These are phyloP conservation scores for Antennarius striatus DNA, from an alignment of 2,113 vertebrate genomes.

Conservation along the genomic window DNA sequence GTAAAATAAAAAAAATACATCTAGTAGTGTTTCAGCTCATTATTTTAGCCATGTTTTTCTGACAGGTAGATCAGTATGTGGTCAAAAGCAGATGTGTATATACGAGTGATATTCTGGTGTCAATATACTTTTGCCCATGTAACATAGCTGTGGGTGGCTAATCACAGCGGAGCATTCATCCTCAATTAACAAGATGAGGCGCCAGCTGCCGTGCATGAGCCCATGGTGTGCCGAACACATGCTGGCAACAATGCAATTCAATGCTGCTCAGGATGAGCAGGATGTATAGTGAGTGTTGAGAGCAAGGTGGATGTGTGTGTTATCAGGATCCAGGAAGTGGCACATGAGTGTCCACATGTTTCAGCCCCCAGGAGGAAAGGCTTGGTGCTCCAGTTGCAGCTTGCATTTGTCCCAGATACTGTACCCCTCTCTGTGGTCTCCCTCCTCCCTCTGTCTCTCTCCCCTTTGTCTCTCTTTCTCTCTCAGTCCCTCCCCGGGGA, in stretches of 20 bases:
- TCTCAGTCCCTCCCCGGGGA: conserved; percentile 12
- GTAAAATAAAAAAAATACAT: too few relatives aligned
- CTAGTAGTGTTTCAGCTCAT: too few relatives aligned
- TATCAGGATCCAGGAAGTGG: conserved; percentile 60
- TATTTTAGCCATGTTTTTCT: background rate
- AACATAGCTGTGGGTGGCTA: too few relatives aligned
- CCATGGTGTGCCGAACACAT: background rate
- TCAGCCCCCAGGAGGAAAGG: conserved; percentile 61
- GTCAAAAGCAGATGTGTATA: too few relatives aligned
- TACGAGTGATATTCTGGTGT: too few relatives aligned
- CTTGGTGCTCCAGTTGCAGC: conserved; percentile 79
- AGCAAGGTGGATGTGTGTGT: conserved; percentile 37
- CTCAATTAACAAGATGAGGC: too few relatives aligned
- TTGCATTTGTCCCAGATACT: conserved; percentile 78
- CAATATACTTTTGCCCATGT: too few relatives aligned
- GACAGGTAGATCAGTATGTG: too few relatives aligned
- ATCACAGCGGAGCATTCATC: too few relatives aligned
- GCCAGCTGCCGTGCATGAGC: conserved; percentile 22
- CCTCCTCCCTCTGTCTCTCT: conserved; percentile 18
- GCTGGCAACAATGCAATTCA: background rate
- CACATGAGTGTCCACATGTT: conserved; percentile 69
- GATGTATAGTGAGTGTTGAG: background rate
- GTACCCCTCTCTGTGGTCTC: conserved; percentile 30
- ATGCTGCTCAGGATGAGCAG: conserved; percentile 12
- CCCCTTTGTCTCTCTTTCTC: conserved; percentile 25